Evolutionary conservation across 1,140 invertebrate species (phyloP).

Genomic region (Spodoptera litura): DNA sequence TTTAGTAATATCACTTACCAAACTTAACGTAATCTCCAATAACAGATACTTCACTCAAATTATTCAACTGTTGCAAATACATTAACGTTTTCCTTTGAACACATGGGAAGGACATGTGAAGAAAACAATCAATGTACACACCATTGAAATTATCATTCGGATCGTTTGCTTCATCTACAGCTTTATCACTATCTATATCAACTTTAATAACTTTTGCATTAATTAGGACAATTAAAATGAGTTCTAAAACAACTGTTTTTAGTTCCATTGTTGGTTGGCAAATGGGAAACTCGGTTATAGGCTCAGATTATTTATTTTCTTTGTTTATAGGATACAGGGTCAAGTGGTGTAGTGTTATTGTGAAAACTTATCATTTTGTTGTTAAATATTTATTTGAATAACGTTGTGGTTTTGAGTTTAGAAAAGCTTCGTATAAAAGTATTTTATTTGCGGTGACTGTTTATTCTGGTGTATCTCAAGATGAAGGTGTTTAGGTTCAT

Average conservation of each 20-base stretch:
- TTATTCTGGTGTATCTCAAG: background rate
- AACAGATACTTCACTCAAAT: slow-evolving; percentile 83
- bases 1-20: slow-evolving; percentile 70
- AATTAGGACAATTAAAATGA: slow-evolving; percentile 52
- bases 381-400: slow-evolving; percentile 41
- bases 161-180: slow-evolving; percentile 50
- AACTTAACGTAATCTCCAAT: slow-evolving; percentile 85
- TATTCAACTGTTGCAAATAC: slow-evolving; percentile 84
- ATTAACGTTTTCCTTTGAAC: slow-evolving; percentile 83
- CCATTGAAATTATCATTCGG: slow-evolving; percentile 74
- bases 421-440: background rate
- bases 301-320: slow-evolving; percentile 70
- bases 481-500: background rate
- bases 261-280: slow-evolving; percentile 61
- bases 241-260: slow-evolving; percentile 55
- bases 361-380: slow-evolving; percentile 65
- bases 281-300: slow-evolving; percentile 64
- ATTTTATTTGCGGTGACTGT: background rate
- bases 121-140: slow-evolving; percentile 83
- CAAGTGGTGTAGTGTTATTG: slow-evolving; percentile 54
- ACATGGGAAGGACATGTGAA: slow-evolving; percentile 84
- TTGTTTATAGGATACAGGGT: slow-evolving; percentile 68
- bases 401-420: slow-evolving; percentile 34
- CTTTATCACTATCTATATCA: slow-evolving; percentile 44
- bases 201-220: slow-evolving; percentile 53